Percentiles rank a stretch among this genome's conserved stretches.
These are phyloP conservation scores for Cyprinodon brontotheroides DNA, from an alignment of 2,113 vertebrate species.

Conservation along the genomic window DNA sequence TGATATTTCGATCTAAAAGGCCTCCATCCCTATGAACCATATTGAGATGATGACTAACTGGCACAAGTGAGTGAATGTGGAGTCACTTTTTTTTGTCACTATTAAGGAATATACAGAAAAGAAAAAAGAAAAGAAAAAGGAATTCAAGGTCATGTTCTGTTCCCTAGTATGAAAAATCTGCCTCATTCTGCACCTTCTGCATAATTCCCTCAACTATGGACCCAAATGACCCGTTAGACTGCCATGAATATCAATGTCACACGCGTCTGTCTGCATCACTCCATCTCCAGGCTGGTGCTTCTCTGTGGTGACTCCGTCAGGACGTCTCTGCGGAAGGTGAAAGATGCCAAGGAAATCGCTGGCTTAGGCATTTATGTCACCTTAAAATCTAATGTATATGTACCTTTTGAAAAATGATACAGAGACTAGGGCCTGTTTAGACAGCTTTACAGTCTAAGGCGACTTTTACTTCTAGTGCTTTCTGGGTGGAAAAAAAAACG, in stretches of 20 bases:
- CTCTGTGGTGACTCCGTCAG: slow-evolving; percentile 18
- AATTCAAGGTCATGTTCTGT: slow-evolving; percentile 67
- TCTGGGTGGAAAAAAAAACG: slow-evolving; percentile 1
- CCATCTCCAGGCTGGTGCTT: slow-evolving; percentile 38
- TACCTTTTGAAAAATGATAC: slow-evolving; percentile 39
- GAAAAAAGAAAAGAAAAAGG: slow-evolving; percentile 25
- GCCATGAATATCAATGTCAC: slow-evolving; percentile 76
- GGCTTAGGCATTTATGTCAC: slow-evolving; percentile 35
- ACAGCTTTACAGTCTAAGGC: slow-evolving; percentile 2
- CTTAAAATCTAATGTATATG: slow-evolving; percentile 27
- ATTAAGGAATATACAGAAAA: slow-evolving; percentile 20
- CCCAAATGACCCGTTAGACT: slow-evolving; percentile 65
- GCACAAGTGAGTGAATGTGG: neutral
- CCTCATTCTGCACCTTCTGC: slow-evolving; percentile 60
- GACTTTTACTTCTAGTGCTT: slow-evolving; percentile 19
- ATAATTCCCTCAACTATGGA: slow-evolving; percentile 60
- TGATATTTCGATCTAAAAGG: slow-evolving; percentile 45
- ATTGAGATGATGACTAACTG: slow-evolving; percentile 59
- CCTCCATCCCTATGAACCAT: slow-evolving; percentile 52
- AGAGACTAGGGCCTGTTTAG: slow-evolving; percentile 12
- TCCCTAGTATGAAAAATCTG: slow-evolving; percentile 57
- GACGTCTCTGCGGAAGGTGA: slow-evolving; percentile 7
- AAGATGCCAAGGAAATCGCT: slow-evolving; percentile 28
- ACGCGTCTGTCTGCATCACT: slow-evolving; percentile 45
- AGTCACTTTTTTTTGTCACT: slow-evolving; percentile 13